phyloP scores from a whole-genome alignment of 2,888 invertebrate genomes.

The Cataglyphis albicans region DNA sequence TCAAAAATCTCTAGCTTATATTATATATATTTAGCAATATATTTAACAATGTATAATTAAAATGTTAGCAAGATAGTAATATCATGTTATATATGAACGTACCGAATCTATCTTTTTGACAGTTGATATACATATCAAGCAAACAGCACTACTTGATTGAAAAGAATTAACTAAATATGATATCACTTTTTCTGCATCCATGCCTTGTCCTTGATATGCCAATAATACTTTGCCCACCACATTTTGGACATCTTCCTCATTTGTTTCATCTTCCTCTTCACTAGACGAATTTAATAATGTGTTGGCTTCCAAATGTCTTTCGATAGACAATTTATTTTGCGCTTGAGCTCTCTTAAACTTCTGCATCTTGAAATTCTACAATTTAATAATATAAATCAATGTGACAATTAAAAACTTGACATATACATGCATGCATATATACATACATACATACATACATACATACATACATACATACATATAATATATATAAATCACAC shows the following conservation, averaged over 20 bases:
- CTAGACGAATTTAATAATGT: constrained; percentile 79
- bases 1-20: neutral
- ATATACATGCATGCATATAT: neutral
- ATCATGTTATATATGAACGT: constrained; percentile 40
- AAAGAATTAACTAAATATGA: constrained; percentile 92
- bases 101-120: constrained; percentile 92
- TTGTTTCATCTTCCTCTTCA: constrained; percentile 81
- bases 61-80: neutral
- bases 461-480: neutral
- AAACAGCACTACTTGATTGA: constrained; percentile 93
- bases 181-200: constrained; percentile 88
- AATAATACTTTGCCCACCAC: constrained; percentile 80
- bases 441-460: neutral
- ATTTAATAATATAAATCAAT: neutral
- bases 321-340: constrained; percentile 82
- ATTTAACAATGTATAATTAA: neutral
- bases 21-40: neutral
- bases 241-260: constrained; percentile 78
- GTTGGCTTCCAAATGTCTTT: constrained; percentile 80
- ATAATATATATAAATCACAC: neutral
- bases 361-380: constrained; percentile 76
- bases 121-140: constrained; percentile 96
- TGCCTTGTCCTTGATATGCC: constrained; percentile 81
- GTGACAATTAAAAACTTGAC: neutral
- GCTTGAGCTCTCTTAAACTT: constrained; percentile 82